These are phyloP conservation scores for Cherax destructor DNA, from an alignment of 1,140 invertebrate genomes.

Conservation along the genomic window DNA sequence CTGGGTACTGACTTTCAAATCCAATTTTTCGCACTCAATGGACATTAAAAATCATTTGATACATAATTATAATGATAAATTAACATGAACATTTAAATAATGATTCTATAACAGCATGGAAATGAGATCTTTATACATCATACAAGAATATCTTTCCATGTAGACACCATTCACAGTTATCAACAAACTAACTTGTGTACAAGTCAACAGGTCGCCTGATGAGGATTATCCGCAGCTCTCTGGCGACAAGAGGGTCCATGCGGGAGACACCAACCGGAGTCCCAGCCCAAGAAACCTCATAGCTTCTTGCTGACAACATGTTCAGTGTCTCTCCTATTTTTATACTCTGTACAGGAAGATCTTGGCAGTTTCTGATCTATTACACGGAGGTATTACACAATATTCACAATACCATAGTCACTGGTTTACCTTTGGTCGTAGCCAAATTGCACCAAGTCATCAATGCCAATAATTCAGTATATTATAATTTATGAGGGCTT, in stretches of 20 bases:
- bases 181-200: slow-evolving; percentile 42
- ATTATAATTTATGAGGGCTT: too few relatives aligned
- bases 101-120: slow-evolving; percentile 38
- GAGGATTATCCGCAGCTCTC: background rate
- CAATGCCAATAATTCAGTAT: background rate
- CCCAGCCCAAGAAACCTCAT: background rate
- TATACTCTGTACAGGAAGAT: slow-evolving; percentile 30
- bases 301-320: background rate
- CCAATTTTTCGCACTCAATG: slow-evolving; percentile 10
- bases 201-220: background rate
- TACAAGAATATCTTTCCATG: slow-evolving; percentile 33
- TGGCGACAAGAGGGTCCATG: background rate
- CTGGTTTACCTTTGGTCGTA: slow-evolving; percentile 36
- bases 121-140: slow-evolving; percentile 58
- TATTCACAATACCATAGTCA: slow-evolving; percentile 12
- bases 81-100: slow-evolving; percentile 42
- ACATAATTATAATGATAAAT: slow-evolving; percentile 45
- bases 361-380: slow-evolving; percentile 29
- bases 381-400: slow-evolving; percentile 11
- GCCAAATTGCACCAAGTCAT: background rate
- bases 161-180: slow-evolving; percentile 35
- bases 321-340: background rate
- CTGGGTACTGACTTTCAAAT: background rate
- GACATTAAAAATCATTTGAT: slow-evolving; percentile 32
- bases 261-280: background rate